Evolutionary conservation across 2,888 invertebrate species (phyloP).

Genomic region (Fragum sueziense): DNA sequence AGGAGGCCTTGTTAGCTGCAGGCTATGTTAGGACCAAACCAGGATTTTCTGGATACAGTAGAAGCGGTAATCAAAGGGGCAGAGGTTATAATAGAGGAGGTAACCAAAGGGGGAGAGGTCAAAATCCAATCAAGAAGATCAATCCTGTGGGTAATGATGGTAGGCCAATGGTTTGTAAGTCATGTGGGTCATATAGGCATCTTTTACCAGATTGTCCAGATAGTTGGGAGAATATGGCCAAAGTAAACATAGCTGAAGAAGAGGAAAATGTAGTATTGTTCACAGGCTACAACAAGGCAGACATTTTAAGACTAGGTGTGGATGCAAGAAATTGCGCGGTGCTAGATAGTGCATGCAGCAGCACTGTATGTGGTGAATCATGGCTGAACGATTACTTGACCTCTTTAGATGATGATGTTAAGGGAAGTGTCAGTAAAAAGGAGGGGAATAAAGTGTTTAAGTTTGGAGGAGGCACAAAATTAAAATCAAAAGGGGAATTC

Average conservation of each 20-base stretch:
- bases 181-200: constrained; percentile 50
- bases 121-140: constrained; percentile 18
- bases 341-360: constrained; percentile 50
- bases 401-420: constrained; percentile 19
- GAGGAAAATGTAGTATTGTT: constrained; percentile 48
- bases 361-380: constrained; percentile 48
- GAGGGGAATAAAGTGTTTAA: constrained; percentile 36
- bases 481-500: constrained; percentile 36
- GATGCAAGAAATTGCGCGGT: constrained; percentile 51
- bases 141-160: constrained; percentile 47
- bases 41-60: background rate
- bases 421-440: constrained; percentile 20
- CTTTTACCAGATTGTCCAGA: constrained; percentile 41
- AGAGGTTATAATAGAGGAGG: background rate
- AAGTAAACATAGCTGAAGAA: constrained; percentile 17
- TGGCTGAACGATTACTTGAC: constrained; percentile 45
- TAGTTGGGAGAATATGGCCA: constrained; percentile 46
- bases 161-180: constrained; percentile 27
- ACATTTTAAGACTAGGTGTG: constrained; percentile 28
- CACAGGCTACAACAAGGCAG: constrained; percentile 37
- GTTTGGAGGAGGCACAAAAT: constrained; percentile 49
- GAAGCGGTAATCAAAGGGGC: background rate
- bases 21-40: constrained; percentile 23
- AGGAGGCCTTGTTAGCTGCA: constrained; percentile 25
- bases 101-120: background rate